phyloP scores from a whole-genome alignment of 1,140 invertebrate genomes.

The Panagrolaimus sp. region DNA sequence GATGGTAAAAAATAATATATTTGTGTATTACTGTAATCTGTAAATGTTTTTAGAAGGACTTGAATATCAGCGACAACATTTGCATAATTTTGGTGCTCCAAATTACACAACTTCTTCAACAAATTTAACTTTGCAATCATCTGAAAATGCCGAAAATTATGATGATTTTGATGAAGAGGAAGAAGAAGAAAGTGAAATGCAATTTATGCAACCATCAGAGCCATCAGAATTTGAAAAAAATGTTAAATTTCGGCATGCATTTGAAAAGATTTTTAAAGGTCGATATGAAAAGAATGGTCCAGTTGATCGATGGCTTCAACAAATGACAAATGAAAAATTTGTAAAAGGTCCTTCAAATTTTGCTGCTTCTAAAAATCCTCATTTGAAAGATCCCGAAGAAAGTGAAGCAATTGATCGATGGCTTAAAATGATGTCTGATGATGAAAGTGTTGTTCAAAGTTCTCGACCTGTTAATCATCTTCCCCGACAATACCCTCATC shows the following conservation, averaged over 20 bases:
- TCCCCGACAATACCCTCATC: too few species aligned
- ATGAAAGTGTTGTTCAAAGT: too few species aligned
- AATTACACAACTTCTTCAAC: not conserved
- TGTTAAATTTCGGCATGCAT: not conserved
- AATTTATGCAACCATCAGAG: not conserved
- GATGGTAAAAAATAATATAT: not conserved
- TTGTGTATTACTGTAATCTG: not conserved
- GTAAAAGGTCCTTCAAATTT: too few species aligned
- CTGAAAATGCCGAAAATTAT: not conserved
- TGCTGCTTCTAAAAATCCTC: too few species aligned
- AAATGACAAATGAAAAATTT: too few species aligned
- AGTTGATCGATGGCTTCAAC: too few species aligned
- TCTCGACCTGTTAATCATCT: too few species aligned
- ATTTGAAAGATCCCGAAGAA: too few species aligned
- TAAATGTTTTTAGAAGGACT: not conserved
- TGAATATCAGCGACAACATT: constrained; percentile 9
- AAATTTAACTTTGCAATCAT: not conserved
- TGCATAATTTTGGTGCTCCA: not conserved
- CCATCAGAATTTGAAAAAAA: not conserved
- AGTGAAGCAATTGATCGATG: too few species aligned
- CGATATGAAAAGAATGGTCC: too few species aligned
- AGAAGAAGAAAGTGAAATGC: not conserved
- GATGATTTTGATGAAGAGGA: not conserved
- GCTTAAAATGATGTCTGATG: too few species aligned
- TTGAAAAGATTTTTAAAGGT: not conserved